Percentiles rank a stretch among this genome's conserved stretches.
phyloP scores from a whole-genome alignment of 2,888 invertebrate species.

The Acrocera orbiculus region DNA sequence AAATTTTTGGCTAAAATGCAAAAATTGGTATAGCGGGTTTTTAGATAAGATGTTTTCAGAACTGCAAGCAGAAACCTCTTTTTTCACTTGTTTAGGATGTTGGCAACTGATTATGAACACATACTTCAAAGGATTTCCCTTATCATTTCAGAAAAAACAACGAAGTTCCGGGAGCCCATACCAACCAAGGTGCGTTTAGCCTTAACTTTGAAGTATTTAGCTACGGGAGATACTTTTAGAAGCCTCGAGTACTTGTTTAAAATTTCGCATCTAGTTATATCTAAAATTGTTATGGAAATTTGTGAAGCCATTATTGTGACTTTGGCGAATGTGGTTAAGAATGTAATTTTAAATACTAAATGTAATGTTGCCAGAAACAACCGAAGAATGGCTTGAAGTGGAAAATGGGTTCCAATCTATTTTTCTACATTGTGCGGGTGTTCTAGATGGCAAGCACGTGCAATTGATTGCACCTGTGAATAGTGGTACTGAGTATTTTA shows the following conservation, averaged over 20 bases:
- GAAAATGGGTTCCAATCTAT: not conserved
- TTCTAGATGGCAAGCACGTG: not conserved
- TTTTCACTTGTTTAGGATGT: too few species aligned
- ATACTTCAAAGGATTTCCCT: not conserved
- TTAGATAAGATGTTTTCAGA: not conserved
- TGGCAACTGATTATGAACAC: too few species aligned
- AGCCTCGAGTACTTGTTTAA: not conserved
- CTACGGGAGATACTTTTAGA: not conserved
- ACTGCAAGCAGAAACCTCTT: not conserved
- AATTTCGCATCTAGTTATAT: not conserved
- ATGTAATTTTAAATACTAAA: too few species aligned
- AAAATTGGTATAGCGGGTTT: not conserved
- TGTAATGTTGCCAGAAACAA: not conserved
- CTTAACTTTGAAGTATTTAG: not conserved
- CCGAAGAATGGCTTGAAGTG: not conserved
- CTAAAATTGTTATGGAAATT: not conserved
- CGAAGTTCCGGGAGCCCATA: not conserved
- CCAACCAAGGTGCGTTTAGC: not conserved
- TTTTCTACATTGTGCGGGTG: not conserved
- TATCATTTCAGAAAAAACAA: not conserved
- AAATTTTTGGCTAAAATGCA: not conserved
- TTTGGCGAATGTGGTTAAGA: too few species aligned
- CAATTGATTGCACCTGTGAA: not conserved
- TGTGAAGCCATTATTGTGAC: not conserved
- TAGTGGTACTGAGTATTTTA: constrained; percentile 16